Conservation (phyloP, 2,113 vertebrate species). For the Hippocampus zosterae region DNA sequence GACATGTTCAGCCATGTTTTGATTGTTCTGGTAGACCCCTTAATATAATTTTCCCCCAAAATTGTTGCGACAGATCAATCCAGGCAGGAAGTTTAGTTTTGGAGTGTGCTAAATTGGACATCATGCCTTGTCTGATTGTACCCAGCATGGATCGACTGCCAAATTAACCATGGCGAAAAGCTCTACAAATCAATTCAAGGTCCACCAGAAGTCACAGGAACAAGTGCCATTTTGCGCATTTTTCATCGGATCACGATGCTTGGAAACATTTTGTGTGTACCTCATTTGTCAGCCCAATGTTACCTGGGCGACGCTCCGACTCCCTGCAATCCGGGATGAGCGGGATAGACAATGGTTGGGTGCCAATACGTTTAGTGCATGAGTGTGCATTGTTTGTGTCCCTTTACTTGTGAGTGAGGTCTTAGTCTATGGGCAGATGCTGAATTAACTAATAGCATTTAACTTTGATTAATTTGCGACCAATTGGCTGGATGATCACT, state of each 20-base stretch:
- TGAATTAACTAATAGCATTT: not conserved
- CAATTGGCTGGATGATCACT: not conserved
- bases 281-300: not conserved
- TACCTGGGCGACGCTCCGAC: not conserved
- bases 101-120: slow-evolving; percentile 20
- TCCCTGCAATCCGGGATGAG: not conserved
- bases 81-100: slow-evolving; percentile 6
- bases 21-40: slow-evolving; percentile 12
- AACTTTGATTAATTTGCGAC: not conserved
- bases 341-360: not conserved
- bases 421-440: too few species aligned
- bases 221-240: too few species aligned
- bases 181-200: not conserved
- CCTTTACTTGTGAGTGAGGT: not conserved
- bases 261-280: not conserved
- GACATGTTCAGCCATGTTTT: slow-evolving; percentile 25
- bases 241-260: not conserved
- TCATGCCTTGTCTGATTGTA: slow-evolving; percentile 9
- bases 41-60: slow-evolving; percentile 12
- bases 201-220: slow-evolving; percentile 1
- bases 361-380: not conserved
- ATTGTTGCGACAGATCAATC: slow-evolving; percentile 26
- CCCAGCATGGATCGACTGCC: slow-evolving; percentile 4
- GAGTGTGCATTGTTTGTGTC: not conserved
- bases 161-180: not conserved